Conservation (phyloP, 2,113 vertebrate genomes). For the Microtus oregoni region DNA sequence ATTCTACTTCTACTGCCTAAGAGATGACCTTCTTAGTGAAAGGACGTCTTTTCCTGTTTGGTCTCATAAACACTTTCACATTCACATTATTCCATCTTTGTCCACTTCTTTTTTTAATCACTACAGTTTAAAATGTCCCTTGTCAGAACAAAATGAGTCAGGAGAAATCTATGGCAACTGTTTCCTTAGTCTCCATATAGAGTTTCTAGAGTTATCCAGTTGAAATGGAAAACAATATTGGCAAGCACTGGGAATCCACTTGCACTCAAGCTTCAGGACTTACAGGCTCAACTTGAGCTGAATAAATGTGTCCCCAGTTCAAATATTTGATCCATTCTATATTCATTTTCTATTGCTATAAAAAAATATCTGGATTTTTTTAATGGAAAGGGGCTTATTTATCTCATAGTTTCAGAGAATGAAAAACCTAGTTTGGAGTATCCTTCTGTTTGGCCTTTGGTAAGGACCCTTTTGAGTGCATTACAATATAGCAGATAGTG, state of each 20-base stretch:
- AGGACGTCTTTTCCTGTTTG: not conserved
- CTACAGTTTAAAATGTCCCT: not conserved
- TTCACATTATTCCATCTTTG: not conserved
- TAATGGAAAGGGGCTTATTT: not conserved
- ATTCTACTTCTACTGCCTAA: not conserved
- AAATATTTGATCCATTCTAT: not conserved
- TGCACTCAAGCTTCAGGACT: not conserved
- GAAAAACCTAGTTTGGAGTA: not conserved
- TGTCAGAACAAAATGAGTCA: not conserved
- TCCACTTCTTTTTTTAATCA: not conserved
- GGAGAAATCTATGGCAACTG: not conserved
- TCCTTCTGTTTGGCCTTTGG: not conserved
- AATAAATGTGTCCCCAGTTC: not conserved
- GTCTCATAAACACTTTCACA: not conserved
- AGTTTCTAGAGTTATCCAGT: not conserved
- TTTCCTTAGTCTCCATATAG: not conserved
- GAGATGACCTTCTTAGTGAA: not conserved
- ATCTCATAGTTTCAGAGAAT: not conserved
- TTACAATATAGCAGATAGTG: not conserved
- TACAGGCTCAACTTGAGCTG: not conserved
- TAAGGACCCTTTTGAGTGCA: not conserved
- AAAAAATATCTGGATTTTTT: not conserved
- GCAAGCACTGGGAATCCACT: not conserved
- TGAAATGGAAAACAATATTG: not conserved
- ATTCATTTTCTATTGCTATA: not conserved